phyloP scores from a whole-genome alignment of 2,113 vertebrate species.

The Aythya baeri region DNA sequence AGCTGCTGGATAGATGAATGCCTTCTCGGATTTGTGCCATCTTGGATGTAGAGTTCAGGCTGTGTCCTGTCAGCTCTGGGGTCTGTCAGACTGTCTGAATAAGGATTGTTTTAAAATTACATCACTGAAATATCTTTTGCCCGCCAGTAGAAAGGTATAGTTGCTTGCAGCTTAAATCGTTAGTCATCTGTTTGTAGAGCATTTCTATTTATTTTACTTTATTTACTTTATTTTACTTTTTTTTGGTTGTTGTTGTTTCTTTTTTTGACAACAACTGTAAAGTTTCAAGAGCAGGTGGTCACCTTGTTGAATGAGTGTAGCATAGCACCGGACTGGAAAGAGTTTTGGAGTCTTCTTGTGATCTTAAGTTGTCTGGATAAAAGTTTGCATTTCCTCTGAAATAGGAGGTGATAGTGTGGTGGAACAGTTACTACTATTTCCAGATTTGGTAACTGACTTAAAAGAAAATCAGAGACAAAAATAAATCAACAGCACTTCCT shows the following conservation, averaged over 20 bases:
- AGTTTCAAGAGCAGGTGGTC: background rate
- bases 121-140: background rate
- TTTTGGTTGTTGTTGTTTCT: too few species aligned
- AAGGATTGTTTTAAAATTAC: constrained; percentile 38
- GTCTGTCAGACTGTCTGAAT: constrained; percentile 63
- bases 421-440: background rate
- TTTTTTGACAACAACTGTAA: background rate
- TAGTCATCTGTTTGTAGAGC: background rate
- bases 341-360: background rate
- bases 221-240: background rate
- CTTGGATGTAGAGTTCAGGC: constrained; percentile 27
- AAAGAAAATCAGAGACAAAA: background rate
- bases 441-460: background rate
- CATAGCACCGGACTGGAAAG: background rate
- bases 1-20: background rate
- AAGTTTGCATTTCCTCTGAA: background rate
- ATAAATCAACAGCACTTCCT: background rate
- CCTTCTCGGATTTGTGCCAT: constrained; percentile 48
- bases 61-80: constrained; percentile 35
- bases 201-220: background rate
- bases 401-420: background rate
- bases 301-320: background rate
- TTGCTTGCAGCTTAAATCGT: background rate
- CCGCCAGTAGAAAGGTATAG: background rate
- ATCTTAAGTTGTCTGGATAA: background rate